A percentile compares a stretch with the other conserved stretches of the same genome.
These are phyloP conservation scores for Zelostemma sp. DNA, from an alignment of 1,140 invertebrate genomes.

Conservation along the genomic window DNA sequence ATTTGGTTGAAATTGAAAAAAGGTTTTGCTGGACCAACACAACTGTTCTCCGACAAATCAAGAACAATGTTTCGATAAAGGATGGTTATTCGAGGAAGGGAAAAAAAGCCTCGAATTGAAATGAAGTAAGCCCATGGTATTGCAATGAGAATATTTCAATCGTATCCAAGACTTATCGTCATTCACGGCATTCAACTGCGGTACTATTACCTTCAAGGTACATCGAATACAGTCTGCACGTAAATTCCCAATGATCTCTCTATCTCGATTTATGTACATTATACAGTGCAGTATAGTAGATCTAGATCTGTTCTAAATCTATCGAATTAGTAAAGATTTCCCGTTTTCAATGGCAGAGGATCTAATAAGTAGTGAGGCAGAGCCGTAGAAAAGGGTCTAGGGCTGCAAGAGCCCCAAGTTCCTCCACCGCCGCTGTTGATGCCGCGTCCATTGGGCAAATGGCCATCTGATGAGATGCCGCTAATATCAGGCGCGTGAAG, in stretches of 20 bases:
- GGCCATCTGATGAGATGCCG: slow-evolving; percentile 43
- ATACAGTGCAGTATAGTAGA: no score
- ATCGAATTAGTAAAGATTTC: slow-evolving; percentile 64
- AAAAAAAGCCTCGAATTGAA: no score
- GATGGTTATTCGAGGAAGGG: no score
- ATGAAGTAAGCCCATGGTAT: no score
- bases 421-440: slow-evolving; percentile 42
- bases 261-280: slow-evolving; percentile 35
- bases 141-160: no score
- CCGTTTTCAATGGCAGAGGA: slow-evolving; percentile 68
- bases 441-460: slow-evolving; percentile 59
- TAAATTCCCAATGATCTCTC: slow-evolving; percentile 27
- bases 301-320: slow-evolving; percentile 4
- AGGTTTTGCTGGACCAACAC: no score
- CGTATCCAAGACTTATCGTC: not conserved
- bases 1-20: no score
- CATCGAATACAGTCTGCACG: slow-evolving; percentile 35
- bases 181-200: not conserved
- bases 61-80: no score
- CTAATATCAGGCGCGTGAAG: slow-evolving; percentile 36
- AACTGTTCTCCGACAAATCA: no score
- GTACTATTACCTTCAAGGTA: slow-evolving; percentile 25
- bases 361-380: slow-evolving; percentile 66
- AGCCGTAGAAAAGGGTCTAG: slow-evolving; percentile 64
- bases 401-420: slow-evolving; percentile 67